Evolutionary conservation across 2,797 vertebrate species (phyloP).

Genomic region (Pygocentrus nattereri): DNA sequence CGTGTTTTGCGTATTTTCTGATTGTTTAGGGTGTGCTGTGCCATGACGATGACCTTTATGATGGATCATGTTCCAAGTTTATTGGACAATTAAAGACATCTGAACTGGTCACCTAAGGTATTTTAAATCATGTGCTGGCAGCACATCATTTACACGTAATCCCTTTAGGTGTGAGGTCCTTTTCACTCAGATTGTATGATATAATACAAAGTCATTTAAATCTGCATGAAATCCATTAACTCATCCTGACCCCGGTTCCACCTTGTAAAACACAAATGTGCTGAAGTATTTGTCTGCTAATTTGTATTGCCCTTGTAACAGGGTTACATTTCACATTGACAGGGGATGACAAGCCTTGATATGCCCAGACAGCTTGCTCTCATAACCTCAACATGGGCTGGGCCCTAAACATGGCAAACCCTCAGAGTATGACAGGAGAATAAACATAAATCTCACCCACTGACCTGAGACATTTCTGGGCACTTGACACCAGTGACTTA

Average conservation of each 20-base stretch:
- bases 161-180: neutral
- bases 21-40: constrained; percentile 33
- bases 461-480: constrained; percentile 54
- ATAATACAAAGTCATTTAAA: neutral
- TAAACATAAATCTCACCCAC: constrained; percentile 61
- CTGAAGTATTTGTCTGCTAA: constrained; percentile 39
- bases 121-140: neutral
- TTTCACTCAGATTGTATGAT: neutral
- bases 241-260: neutral
- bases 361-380: constrained; percentile 54
- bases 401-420: constrained; percentile 38
- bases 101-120: constrained; percentile 56
- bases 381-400: constrained; percentile 46
- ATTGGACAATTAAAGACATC: constrained; percentile 67
- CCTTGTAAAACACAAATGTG: constrained; percentile 49
- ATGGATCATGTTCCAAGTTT: constrained; percentile 60
- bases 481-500: neutral
- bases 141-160: neutral
- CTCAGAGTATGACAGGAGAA: constrained; percentile 52
- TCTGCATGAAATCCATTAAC: neutral
- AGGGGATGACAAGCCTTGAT: constrained; percentile 61
- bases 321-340: constrained; percentile 63
- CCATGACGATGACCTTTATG: constrained; percentile 57
- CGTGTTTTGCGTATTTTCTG: constrained; percentile 9
- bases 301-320: constrained; percentile 20